These are phyloP conservation scores for Takifugu flavidus DNA, from an alignment of 2,113 vertebrate species.

Conservation along the genomic window DNA sequence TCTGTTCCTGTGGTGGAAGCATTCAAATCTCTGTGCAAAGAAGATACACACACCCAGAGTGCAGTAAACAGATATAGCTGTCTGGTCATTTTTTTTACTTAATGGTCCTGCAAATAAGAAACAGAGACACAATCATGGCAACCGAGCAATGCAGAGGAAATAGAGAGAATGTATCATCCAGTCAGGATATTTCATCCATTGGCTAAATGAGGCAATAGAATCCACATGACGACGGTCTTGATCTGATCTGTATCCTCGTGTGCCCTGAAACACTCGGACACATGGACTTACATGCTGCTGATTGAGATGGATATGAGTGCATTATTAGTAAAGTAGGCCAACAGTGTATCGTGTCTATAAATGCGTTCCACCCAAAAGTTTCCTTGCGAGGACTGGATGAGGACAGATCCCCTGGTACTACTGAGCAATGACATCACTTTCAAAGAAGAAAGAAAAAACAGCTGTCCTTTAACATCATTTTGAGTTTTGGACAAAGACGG, in stretches of 20 bases:
- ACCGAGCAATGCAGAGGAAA: constrained; percentile 11
- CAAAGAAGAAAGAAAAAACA: neutral
- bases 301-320: constrained; percentile 1
- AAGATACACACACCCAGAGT: constrained; percentile 14
- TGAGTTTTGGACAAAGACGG: constrained; percentile 17
- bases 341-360: constrained; percentile 12
- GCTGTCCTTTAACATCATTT: neutral
- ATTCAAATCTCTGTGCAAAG: constrained; percentile 21
- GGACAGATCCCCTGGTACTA: constrained; percentile 4
- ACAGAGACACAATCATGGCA: constrained; percentile 19
- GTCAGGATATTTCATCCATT: constrained; percentile 7
- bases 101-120: constrained; percentile 38
- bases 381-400: neutral
- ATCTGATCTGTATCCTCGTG: constrained; percentile 16
- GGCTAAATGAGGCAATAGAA: constrained; percentile 10
- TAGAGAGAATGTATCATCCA: constrained; percentile 1
- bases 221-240: neutral
- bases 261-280: constrained; percentile 8
- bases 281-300: constrained; percentile 5
- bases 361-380: constrained; percentile 19
- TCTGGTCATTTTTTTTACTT: constrained; percentile 15
- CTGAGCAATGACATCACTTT: constrained; percentile 12
- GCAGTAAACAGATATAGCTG: constrained; percentile 19
- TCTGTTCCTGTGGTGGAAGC: constrained; percentile 9
- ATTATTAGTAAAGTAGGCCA: constrained; percentile 4